These are phyloP conservation scores for Pholis gunnellus DNA, from an alignment of 2,113 vertebrate genomes.

Conservation along the genomic window DNA sequence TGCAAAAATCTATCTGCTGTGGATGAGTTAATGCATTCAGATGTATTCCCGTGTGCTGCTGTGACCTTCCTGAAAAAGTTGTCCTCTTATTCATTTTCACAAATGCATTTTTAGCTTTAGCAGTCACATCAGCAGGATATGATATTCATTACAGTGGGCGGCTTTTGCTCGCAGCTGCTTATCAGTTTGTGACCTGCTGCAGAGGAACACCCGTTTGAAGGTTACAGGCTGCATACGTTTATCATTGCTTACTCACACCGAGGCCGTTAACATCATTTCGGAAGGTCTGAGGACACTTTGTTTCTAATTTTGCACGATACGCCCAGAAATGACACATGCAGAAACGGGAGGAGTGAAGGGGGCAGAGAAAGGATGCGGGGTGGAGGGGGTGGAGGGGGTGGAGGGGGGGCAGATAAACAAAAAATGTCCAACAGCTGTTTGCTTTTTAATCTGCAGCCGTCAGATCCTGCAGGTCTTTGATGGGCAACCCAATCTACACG, in stretches of 20 bases:
- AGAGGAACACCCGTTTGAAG: constrained; percentile 31
- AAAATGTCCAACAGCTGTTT: constrained; percentile 91
- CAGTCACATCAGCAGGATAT: constrained; percentile 48
- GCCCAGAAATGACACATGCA: not conserved
- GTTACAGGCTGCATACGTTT: constrained; percentile 17
- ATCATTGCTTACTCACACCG: not conserved
- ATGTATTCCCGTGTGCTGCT: constrained; percentile 36
- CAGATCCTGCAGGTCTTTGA: constrained; percentile 91
- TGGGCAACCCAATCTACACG: constrained; percentile 88
- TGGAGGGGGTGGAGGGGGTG: not conserved
- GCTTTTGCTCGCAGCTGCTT: constrained; percentile 47
- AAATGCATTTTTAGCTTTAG: constrained; percentile 59
- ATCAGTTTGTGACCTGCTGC: constrained; percentile 32
- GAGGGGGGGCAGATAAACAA: constrained; percentile 75
- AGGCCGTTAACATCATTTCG: not conserved
- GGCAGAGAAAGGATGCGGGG: constrained; percentile 62
- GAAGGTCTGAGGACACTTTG: constrained; percentile 76
- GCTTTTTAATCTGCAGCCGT: constrained; percentile 90
- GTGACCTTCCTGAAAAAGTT: constrained; percentile 74
- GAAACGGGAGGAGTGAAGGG: constrained; percentile 49
- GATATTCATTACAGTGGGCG: constrained; percentile 60
- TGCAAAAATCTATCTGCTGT: constrained; percentile 22
- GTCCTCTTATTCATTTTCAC: constrained; percentile 58
- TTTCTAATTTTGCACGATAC: not conserved
- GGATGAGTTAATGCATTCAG: constrained; percentile 54